Conservation (phyloP, 2,888 invertebrate genomes). For the Leuctra nigra region DNA sequence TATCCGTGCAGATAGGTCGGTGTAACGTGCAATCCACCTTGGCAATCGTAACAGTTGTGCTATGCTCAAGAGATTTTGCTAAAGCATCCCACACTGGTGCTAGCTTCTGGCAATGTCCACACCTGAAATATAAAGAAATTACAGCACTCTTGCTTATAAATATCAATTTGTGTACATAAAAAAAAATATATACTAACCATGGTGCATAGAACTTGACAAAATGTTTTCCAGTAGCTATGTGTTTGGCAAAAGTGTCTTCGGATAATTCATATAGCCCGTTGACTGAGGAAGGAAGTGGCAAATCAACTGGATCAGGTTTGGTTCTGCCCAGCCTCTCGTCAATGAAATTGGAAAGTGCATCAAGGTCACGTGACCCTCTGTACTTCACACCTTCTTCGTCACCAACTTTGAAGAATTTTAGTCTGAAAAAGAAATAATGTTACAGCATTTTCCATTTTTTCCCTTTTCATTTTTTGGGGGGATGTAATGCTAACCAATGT, state of each 20-base stretch:
- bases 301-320: constrained; percentile 31
- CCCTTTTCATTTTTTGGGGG: too few species aligned
- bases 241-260: constrained; percentile 67
- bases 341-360: constrained; percentile 67
- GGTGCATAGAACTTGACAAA: constrained; percentile 91
- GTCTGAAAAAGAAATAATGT: constrained; percentile 43
- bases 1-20: constrained; percentile 65
- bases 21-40: constrained; percentile 82
- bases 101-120: constrained; percentile 76
- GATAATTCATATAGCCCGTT: constrained; percentile 63
- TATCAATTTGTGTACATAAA: too few species aligned
- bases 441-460: too few species aligned
- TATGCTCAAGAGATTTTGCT: constrained; percentile 59
- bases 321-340: constrained; percentile 57
- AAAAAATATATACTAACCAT: too few species aligned
- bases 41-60: constrained; percentile 61
- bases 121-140: too few species aligned
- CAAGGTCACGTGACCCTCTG: constrained; percentile 68
- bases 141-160: too few species aligned
- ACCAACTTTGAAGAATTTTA: constrained; percentile 70
- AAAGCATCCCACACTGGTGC: constrained; percentile 82
- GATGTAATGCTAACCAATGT: too few species aligned
- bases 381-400: constrained; percentile 62
- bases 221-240: constrained; percentile 65
- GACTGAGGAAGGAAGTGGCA: constrained; percentile 48